Evolutionary conservation across 2,797 vertebrate genomes (phyloP).

Genomic region (Aselliscus stoliczkanus): DNA sequence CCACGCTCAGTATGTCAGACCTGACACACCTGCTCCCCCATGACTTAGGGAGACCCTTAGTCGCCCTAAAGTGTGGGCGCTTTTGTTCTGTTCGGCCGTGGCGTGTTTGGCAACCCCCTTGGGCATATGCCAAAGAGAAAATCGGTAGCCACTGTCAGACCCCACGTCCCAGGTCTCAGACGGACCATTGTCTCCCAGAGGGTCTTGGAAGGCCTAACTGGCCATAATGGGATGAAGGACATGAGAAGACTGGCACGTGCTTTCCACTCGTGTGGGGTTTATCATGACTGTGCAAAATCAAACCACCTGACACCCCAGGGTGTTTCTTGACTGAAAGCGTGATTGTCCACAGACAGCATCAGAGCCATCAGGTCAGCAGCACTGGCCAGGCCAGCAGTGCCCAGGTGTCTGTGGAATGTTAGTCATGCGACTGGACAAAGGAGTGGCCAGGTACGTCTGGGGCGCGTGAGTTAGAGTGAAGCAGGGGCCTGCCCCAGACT

Average conservation of each 20-base stretch:
- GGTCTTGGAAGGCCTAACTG: background rate
- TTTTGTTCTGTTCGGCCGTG: background rate
- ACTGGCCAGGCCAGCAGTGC: background rate
- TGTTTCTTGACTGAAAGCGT: background rate
- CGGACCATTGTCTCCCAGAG: background rate
- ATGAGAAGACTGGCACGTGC: fast-evolving
- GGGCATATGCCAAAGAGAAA: background rate
- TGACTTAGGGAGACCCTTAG: too few species aligned
- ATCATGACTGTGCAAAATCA: background rate
- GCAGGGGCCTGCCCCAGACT: background rate
- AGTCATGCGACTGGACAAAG: background rate
- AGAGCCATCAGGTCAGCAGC: background rate
- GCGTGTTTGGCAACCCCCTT: background rate
- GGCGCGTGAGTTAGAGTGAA: background rate
- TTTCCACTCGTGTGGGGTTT: background rate
- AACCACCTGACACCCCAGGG: background rate
- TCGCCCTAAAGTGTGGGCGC: background rate
- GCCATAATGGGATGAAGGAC: background rate
- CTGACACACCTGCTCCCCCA: too few species aligned
- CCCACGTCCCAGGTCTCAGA: fast-evolving
- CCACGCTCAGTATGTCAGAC: too few species aligned
- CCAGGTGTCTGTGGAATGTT: background rate
- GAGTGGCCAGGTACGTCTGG: background rate
- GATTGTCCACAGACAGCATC: background rate
- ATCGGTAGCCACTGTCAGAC: background rate